Evolutionary conservation across 2,113 vertebrate genomes (phyloP), one percentile per base, ranked within the genome.

Genomic region (Solea senegalensis): DNA sequence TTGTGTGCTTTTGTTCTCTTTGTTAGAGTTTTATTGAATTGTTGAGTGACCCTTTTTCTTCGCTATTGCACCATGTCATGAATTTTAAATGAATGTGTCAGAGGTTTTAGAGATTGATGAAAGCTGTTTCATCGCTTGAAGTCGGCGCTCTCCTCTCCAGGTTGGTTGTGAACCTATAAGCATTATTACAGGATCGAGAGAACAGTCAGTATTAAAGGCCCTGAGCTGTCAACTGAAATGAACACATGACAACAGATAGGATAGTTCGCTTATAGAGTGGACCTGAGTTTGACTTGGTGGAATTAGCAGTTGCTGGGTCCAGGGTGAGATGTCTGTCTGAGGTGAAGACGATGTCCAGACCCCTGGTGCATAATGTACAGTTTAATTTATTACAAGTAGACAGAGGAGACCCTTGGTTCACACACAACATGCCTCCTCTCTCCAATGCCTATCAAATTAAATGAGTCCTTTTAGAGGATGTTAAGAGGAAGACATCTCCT

Each of bases 351-450:
- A 55, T 27, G 43, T 49, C 64, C 4, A 7, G 59, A n/a, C 16
- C 45, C 49, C 21, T 49, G 64, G 65, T 69, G 48, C 68, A 65
- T 60, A 56, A 76, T 56, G 69, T 66, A 59, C 62, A 59, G 53
- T 53, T 66, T 55, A 71, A 83, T 78, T 83, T 72, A 79, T 73
- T 59, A 75, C 71, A 56, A 26, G 27, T 16, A 74, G 55, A 70
- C 55, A 0, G 49, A 65, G 56, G 28, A 53, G 52, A 57, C 39
- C 39, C 74, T 60, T 14, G 7, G 46, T 39, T 63, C 34, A 56
- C 69, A 75, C 8, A 0, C 65, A 51, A 68, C 72, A 28, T 26
- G 63, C 15, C 60, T 69, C 55, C 43, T 63, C 65, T 63, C 66
- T 72, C 21, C 62, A 51, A 45, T 44, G 58, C 53, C 50, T 28